Evolutionary conservation across 2,797 vertebrate genomes (phyloP), one percentile per base, ranked within the genome.

Genomic region (Harpagifer antarcticus): DNA sequence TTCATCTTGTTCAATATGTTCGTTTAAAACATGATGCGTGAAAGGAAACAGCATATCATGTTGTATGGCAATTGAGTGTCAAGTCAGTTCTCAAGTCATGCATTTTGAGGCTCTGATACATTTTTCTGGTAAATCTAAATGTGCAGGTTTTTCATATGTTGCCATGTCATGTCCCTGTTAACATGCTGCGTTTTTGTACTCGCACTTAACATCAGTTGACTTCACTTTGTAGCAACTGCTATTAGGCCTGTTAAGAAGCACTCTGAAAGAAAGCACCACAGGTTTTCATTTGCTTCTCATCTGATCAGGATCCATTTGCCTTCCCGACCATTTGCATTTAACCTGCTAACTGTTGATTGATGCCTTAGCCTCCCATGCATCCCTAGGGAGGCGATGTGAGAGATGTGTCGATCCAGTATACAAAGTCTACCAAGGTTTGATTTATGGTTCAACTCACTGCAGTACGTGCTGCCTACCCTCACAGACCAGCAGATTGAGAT

Each of bases 261-360:
- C 2, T 2, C 33, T 57, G 52, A 15, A 75, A 16, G 23, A 23
- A 19, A 64, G n/a, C 19, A 5, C 57, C 67, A 67, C 48, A 60
- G 73, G 72, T 50, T 82, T 72, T 47, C 57, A 79, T 81, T 68
- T 67, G 68, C 43, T 66, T 68, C 14, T 20, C 5, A 27, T 73
- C 58, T 57, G 52, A 87, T 81, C 59, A 65, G 57, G 48, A 85
- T 77, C 59, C 50, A 68, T 73, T 76, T 79, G 31, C 69, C 72
- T 67, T 43, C 52, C 37, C 11, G 7, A 40, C 47, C 45, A 63
- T 86, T 89, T 83, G 68, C 50, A 64, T 79, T 74, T 73, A 80
- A 85, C 82, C 82, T 59, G 56, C 47, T 68, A 56, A 63, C 56
- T 23, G 69, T 27, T 81, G 81, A 87, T 82, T 56, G 71, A 86